phyloP scores from a whole-genome alignment of 1,140 invertebrate genomes.

The Aphidius ervi region DNA sequence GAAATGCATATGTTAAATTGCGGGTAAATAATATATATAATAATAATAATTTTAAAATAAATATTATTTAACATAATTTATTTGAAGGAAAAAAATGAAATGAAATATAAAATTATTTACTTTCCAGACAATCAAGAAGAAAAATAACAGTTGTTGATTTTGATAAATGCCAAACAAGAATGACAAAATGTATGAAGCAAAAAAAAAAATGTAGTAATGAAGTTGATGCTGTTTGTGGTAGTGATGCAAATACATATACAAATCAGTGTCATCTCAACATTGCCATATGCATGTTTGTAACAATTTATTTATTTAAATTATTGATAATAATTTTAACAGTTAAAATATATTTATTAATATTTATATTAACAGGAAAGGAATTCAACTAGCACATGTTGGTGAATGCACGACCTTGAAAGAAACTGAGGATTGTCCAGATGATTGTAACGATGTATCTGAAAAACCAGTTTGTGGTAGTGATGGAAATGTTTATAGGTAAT shows the following conservation, averaged over 20 bases:
- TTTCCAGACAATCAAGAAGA: conserved; percentile 50
- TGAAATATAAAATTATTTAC: neutral
- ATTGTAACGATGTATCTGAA: conserved; percentile 64
- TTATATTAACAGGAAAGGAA: conserved; percentile 62
- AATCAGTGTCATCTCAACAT: conserved; percentile 78
- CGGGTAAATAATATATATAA: conserved; percentile 61
- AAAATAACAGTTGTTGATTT: conserved; percentile 67
- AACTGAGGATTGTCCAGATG: conserved; percentile 65
- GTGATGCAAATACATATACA: conserved; percentile 75
- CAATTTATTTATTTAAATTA: conserved; percentile 4
- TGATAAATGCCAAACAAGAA: conserved; percentile 69
- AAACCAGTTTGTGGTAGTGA: conserved; percentile 87
- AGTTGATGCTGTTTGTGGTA: conserved; percentile 75
- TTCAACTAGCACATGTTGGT: conserved; percentile 81
- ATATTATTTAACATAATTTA: neutral
- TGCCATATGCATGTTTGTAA: conserved; percentile 74
- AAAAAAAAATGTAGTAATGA: conserved; percentile 59
- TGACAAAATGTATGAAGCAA: conserved; percentile 69
- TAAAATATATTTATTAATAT: conserved; percentile 16
- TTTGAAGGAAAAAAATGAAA: no score
- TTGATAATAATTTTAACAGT: neutral
- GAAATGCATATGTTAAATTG: conserved; percentile 87
- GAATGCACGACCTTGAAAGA: conserved; percentile 75
- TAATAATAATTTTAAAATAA: conserved; percentile 2
- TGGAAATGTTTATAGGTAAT: conserved; percentile 83